Conservation (phyloP, 2,797 vertebrate genomes). For the Lophotriccus pileatus region DNA sequence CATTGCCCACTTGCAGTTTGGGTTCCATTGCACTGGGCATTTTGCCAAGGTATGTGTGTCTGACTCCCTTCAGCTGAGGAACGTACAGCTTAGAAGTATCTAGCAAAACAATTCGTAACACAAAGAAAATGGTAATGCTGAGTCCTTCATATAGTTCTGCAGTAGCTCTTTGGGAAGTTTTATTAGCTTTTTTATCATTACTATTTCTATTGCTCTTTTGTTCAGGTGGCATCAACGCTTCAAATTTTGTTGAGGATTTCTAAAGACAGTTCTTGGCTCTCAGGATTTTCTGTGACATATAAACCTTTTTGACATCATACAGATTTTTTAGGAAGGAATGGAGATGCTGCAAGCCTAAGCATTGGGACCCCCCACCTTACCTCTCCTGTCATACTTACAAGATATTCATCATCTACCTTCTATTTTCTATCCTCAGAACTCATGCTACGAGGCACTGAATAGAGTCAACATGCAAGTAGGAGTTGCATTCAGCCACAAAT, state of each 20-base stretch:
- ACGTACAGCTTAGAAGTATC: neutral
- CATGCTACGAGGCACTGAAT: neutral
- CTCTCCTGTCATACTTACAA: neutral
- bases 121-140: neutral
- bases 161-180: neutral
- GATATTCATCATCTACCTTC: neutral
- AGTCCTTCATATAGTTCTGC: neutral
- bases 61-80: neutral
- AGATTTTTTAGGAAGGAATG: neutral
- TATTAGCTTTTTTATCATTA: neutral
- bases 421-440: neutral
- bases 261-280: neutral
- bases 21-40: neutral
- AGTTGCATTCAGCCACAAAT: neutral
- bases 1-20: neutral
- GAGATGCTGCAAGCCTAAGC: neutral
- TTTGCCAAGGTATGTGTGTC: fast-evolving
- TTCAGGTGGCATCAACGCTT: neutral
- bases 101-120: neutral
- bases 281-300: neutral
- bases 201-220: neutral
- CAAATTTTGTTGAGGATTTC: neutral
- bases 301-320: neutral
- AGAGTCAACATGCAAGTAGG: neutral
- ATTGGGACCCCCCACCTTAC: neutral